phyloP scores from a whole-genome alignment of 2,888 invertebrate species.

The Pollenia labialis region DNA sequence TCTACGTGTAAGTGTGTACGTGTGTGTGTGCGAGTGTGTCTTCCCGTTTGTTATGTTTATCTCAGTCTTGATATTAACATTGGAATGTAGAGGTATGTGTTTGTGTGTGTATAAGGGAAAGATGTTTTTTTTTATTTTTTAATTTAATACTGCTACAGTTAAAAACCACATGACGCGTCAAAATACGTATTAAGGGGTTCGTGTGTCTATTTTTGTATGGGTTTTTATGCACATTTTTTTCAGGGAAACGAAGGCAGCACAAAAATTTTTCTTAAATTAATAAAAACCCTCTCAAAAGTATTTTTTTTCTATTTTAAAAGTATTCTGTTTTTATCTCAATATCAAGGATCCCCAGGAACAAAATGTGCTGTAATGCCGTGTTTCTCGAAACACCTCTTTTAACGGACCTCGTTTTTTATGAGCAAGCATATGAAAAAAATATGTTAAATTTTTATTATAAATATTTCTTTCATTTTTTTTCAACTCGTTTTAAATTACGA shows the following conservation, averaged over 20 bases:
- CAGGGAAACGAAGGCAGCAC: not conserved
- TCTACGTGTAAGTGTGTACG: not conserved
- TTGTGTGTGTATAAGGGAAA: not conserved
- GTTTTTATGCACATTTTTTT: not conserved
- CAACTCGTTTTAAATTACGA: constrained; percentile 34
- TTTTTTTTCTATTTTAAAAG: not conserved
- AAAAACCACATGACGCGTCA: constrained; percentile 68
- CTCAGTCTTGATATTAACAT: constrained; percentile 22
- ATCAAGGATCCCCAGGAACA: no score
- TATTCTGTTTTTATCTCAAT: not conserved
- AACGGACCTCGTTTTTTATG: not conserved
- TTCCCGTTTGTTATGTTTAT: constrained; percentile 38
- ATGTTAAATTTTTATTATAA: constrained; percentile 40
- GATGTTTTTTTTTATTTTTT: not conserved
- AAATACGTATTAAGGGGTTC: constrained; percentile 48
- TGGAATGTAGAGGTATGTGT: not conserved
- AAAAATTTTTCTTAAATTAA: not conserved
- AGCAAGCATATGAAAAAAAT: constrained; percentile 2
- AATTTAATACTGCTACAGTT: constrained; percentile 58
- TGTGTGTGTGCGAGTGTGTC: not conserved
- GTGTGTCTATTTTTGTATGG: not conserved
- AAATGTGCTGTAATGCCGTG: not conserved
- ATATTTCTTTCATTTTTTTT: constrained; percentile 28
- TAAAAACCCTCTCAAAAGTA: not conserved
- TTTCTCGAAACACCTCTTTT: not conserved